These are phyloP conservation scores for Cherax destructor DNA, from an alignment of 1,140 invertebrate species.

Conservation along the genomic window DNA sequence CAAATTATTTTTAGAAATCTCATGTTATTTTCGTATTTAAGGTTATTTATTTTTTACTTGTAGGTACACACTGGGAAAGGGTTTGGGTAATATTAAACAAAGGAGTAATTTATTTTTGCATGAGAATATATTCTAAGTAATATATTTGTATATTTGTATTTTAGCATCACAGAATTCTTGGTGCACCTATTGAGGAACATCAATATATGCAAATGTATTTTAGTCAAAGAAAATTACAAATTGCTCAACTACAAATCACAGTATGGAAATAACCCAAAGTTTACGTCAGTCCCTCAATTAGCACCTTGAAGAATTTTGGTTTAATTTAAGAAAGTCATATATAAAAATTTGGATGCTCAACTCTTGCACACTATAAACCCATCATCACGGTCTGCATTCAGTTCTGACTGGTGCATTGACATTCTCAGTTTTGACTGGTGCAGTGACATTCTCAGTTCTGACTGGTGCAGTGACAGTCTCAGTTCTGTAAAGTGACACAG, in stretches of 20 bases:
- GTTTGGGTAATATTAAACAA: constrained; percentile 31
- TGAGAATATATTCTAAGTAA: constrained; percentile 19
- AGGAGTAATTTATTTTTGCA: constrained; percentile 54
- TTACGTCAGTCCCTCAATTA: constrained; percentile 11
- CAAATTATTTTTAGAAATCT: constrained; percentile 24
- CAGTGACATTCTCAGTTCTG: too few relatives aligned
- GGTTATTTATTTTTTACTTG: constrained; percentile 44
- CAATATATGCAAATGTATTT: not conserved
- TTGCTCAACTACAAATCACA: constrained; percentile 2
- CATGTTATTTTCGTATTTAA: constrained; percentile 26
- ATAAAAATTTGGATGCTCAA: not conserved
- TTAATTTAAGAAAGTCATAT: constrained; percentile 11
- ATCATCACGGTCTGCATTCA: not conserved
- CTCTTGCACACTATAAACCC: not conserved
- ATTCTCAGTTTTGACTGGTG: too few relatives aligned
- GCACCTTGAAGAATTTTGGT: constrained; percentile 26
- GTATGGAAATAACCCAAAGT: not conserved
- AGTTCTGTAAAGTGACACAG: too few relatives aligned
- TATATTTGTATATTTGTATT: not conserved
- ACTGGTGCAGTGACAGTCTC: too few relatives aligned
- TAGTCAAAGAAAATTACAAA: not conserved
- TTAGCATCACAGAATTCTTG: constrained; percentile 29
- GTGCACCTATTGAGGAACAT: constrained; percentile 9
- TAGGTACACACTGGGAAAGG: constrained; percentile 16
- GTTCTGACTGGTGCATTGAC: too few relatives aligned